Evolutionary conservation across 2,113 vertebrate genomes (phyloP).

Genomic region (Ploceus nigricollis): DNA sequence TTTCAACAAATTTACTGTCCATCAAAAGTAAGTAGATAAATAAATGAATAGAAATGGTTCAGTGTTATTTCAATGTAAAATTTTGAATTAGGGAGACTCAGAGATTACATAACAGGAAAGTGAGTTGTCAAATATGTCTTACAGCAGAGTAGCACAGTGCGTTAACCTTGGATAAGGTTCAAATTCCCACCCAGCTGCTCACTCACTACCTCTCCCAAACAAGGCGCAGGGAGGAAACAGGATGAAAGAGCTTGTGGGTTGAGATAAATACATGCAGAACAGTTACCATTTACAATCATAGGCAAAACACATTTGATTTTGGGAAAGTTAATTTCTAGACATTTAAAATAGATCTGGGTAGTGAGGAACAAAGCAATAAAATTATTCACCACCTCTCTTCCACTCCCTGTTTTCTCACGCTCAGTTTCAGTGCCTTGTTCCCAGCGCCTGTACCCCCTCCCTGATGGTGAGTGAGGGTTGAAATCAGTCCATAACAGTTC

Average conservation of each 20-base stretch:
- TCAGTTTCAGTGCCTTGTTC: background rate
- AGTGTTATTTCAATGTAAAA: background rate
- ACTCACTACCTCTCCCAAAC: background rate
- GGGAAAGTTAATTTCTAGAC: background rate
- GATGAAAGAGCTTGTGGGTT: background rate
- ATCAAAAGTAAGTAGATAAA: background rate
- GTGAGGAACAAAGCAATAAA: background rate
- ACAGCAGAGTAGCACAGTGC: fast-evolving
- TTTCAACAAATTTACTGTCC: background rate
- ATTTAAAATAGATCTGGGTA: background rate
- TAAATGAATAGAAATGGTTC: background rate
- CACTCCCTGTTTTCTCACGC: fast-evolving
- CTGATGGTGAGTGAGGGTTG: fast-evolving
- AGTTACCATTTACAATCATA: background rate
- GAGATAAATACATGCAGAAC: background rate
- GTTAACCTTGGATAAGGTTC: background rate
- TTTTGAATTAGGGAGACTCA: background rate
- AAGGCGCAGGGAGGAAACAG: background rate
- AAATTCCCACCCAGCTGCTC: background rate
- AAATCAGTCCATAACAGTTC: background rate
- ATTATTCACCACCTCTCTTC: fast-evolving
- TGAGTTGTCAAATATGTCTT: background rate
- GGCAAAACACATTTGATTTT: background rate
- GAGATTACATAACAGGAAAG: background rate
- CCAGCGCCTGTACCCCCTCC: background rate